A percentile compares a stretch with the other conserved stretches of the same genome.
These are phyloP conservation scores for Ornithorhynchus anatinus DNA, from an alignment of 2,113 vertebrate genomes.

Conservation along the genomic window DNA sequence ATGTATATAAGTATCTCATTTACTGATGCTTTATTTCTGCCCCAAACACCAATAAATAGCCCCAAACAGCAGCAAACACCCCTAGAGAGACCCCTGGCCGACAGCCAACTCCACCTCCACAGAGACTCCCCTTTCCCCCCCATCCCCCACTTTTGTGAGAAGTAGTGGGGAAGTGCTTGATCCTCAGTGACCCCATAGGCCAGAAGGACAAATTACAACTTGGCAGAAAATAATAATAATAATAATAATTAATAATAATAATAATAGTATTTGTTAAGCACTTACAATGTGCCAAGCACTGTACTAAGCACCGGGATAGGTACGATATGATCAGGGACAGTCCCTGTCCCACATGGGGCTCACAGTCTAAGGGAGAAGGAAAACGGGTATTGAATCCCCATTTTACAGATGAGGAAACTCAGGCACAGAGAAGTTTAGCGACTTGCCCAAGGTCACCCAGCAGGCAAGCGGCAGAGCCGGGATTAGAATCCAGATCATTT, in stretches of 20 bases:
- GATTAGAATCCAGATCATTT: too few relatives aligned
- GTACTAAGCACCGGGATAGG: too few relatives aligned
- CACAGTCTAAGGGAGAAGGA: too few relatives aligned
- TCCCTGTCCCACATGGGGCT: too few relatives aligned
- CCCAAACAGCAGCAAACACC: slow-evolving; percentile 21
- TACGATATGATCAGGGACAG: too few relatives aligned
- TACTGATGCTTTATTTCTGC: slow-evolving; percentile 31
- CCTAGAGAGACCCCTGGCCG: not conserved
- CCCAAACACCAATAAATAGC: slow-evolving; percentile 47
- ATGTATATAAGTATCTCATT: slow-evolving; percentile 37
- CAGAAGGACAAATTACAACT: not conserved
- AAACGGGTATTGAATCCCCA: too few relatives aligned
- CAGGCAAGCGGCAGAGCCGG: not conserved
- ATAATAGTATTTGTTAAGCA: too few relatives aligned
- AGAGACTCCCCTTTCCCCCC: not conserved
- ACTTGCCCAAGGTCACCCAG: too few relatives aligned
- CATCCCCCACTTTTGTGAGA: not conserved
- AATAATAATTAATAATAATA: too few relatives aligned
- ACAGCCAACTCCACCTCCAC: not conserved
- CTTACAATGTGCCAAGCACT: too few relatives aligned
- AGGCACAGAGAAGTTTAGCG: too few relatives aligned
- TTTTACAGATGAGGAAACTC: too few relatives aligned
- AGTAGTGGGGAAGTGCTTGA: not conserved
- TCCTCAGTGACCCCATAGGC: not conserved
- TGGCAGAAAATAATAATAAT: not conserved